Evolutionary conservation across 2,113 vertebrate genomes (phyloP).

Genomic region (Brachionichthys hirsutus): DNA sequence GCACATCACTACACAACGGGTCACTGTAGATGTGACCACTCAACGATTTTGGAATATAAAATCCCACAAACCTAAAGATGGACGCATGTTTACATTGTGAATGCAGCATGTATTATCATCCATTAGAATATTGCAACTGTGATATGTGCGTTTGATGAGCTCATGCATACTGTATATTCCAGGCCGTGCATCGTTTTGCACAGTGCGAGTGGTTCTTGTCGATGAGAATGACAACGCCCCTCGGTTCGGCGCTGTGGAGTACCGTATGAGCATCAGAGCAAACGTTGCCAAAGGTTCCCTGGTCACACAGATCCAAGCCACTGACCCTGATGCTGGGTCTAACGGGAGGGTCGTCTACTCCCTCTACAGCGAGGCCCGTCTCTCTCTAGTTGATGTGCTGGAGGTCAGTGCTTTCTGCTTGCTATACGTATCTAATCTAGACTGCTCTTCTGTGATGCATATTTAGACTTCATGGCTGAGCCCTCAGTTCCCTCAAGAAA

Average conservation of each 20-base stretch:
- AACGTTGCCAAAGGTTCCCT: slow-evolving; percentile 92
- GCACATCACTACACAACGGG: neutral
- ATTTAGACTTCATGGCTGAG: neutral
- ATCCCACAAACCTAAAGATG: slow-evolving; percentile 8
- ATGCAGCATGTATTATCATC: neutral
- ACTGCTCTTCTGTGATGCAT: neutral
- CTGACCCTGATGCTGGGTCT: slow-evolving; percentile 87
- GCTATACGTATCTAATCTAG: neutral
- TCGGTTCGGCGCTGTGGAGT: slow-evolving; percentile 87
- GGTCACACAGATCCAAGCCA: slow-evolving; percentile 93
- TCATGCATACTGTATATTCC: slow-evolving; percentile 3
- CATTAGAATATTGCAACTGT: neutral
- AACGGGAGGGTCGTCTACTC: slow-evolving; percentile 93
- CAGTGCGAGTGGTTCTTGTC: slow-evolving; percentile 87
- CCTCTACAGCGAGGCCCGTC: slow-evolving; percentile 90
- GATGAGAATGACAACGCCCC: slow-evolving; percentile 97
- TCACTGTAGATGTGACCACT: neutral
- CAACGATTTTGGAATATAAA: neutral
- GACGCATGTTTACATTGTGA: slow-evolving; percentile 8
- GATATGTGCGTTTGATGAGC: neutral
- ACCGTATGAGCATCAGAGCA: slow-evolving; percentile 91
- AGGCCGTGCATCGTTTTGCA: slow-evolving; percentile 88
- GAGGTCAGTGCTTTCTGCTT: slow-evolving; percentile 76
- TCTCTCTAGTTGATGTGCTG: slow-evolving; percentile 88
- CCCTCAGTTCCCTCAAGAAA: neutral